A percentile compares a stretch with the other conserved stretches of the same genome.
Conservation (phyloP, 2,888 invertebrate species). For the Oxycera nigricornis region DNA sequence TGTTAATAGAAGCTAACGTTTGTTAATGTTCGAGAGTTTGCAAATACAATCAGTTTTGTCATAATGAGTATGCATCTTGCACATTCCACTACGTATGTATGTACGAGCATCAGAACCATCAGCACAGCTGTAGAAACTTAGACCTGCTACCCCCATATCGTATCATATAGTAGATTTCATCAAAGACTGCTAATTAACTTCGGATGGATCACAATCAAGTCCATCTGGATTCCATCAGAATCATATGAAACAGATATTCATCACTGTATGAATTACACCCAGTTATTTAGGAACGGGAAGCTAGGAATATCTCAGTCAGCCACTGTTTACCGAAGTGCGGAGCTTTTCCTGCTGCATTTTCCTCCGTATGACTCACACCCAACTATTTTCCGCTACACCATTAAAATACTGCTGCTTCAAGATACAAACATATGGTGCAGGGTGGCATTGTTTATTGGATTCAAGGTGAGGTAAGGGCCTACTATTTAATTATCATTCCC, state of each 20-base stretch:
- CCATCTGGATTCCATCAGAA: not conserved
- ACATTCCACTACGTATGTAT: no score
- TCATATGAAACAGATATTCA: not conserved
- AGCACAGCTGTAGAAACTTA: no score
- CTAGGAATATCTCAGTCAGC: not conserved
- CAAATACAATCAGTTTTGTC: no score
- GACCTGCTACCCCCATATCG: no score
- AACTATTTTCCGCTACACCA: not conserved
- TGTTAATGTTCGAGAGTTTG: no score
- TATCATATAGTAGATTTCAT: not conserved
- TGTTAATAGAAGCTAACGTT: no score
- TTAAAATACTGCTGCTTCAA: no score
- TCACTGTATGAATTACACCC: not conserved
- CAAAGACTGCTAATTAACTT: conserved; percentile 12
- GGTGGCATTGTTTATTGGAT: not conserved
- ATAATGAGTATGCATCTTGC: no score
- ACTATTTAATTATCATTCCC: not conserved
- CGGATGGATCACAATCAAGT: not conserved
- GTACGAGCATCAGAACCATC: no score
- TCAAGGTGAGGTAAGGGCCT: no score
- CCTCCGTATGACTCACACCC: not conserved
- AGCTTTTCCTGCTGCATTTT: not conserved
- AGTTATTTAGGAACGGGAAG: not conserved
- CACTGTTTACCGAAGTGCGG: not conserved
- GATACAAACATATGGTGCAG: no score